Conservation (phyloP, 2,113 vertebrate species). For the Cettia cetti region DNA sequence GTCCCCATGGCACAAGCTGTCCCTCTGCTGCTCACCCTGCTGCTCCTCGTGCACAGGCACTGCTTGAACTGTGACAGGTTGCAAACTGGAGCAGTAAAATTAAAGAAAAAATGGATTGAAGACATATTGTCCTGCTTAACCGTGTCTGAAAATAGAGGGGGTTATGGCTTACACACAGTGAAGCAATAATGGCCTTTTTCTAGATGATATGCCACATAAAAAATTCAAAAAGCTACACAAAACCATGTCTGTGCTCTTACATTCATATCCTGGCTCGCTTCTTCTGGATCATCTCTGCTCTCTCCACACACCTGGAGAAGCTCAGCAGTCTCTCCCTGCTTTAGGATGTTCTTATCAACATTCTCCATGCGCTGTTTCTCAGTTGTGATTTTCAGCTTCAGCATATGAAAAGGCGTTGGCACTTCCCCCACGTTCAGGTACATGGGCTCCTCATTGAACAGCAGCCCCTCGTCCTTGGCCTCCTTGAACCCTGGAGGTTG, state of each 20-base stretch:
- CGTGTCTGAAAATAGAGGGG: background rate
- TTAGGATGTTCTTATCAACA: conserved; percentile 69
- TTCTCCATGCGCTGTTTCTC: conserved; percentile 86
- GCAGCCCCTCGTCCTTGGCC: conserved; percentile 70
- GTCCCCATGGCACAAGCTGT: background rate
- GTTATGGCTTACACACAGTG: background rate
- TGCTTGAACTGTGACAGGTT: background rate
- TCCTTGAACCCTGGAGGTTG: conserved; percentile 95
- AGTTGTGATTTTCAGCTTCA: conserved; percentile 88
- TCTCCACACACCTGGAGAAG: conserved; percentile 36
- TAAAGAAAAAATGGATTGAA: background rate
- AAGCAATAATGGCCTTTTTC: background rate
- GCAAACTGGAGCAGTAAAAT: background rate
- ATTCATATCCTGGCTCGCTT: background rate
- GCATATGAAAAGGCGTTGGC: conserved; percentile 85
- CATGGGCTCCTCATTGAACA: conserved; percentile 85
- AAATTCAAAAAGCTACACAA: background rate
- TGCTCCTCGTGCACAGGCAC: background rate
- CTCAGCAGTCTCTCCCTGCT: conserved; percentile 45
- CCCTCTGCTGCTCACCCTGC: background rate
- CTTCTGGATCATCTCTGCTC: conserved; percentile 53
- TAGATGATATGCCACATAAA: background rate
- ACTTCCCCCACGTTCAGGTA: conserved; percentile 88
- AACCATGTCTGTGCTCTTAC: conserved; percentile 28
- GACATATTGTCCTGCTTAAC: background rate